Evolutionary conservation across 53 echinoderm and acorn worm species (phyloP), one percentile per base, ranked within the genome.

Genomic region (Zoroaster sp.): DNA sequence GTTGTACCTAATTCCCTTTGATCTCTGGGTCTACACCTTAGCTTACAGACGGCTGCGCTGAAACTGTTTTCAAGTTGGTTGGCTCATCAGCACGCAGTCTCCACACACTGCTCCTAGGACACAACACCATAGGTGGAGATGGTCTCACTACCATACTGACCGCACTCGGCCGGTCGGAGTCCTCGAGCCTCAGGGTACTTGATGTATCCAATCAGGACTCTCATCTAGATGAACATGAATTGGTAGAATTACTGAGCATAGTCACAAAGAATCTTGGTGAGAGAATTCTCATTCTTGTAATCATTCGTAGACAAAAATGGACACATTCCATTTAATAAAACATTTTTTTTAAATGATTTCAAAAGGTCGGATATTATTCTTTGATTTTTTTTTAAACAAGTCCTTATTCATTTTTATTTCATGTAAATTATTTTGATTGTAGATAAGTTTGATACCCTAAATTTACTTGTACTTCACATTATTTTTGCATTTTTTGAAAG

Each of bases 171-270:
- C 43, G 40, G 42, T 53, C 78, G 54, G 53, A 52, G 4, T 55
- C 55, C 31, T 47, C 87, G 35, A 75, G 81, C 40, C 88, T 91
- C 35, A 91, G 73, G 69, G 40, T 77, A 33, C 88, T 94, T n/a
- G 91, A 91, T 66, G 67, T 90, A 6, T 47, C 75, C 30, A 69
- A 75, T 67, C 94, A 94, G 66, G 74, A 82, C 13, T 21, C 21
- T 34, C 49, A 66, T 31, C 8, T 94, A 5, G 91, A 94, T 91
- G 94, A 94, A 67, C 88, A 73, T 10, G 91, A 91, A 33, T 82
- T 94, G 76, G 82, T 78, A n/a, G 88, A 91, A 30, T 23, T 94
- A 40, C 74, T 94, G 47, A 88, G 82, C 53, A 69, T 73, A 40
- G 71, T 91, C 23, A 77, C 94, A 17, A n/a, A 37, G 3, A 71